Conservation (phyloP, 1,140 invertebrate species). For the Epicauta chinensis region DNA sequence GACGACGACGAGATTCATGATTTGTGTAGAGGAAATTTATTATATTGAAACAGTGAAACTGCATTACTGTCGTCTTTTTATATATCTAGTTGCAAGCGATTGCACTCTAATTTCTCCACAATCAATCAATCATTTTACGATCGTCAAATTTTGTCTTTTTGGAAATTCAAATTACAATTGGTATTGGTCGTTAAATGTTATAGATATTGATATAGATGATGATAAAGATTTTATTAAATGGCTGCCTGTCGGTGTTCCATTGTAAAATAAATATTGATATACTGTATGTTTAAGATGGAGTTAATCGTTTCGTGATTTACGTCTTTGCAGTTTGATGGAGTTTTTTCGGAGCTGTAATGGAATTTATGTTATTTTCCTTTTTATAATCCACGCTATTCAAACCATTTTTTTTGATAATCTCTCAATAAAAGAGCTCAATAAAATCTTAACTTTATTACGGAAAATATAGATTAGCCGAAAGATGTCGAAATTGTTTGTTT, state of each 20-base stretch:
- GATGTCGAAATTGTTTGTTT: too few species aligned
- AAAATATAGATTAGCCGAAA: too few species aligned
- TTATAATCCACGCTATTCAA: too few species aligned
- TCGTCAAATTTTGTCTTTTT: neutral
- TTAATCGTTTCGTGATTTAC: conserved; percentile 7
- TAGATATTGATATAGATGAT: conserved; percentile 5
- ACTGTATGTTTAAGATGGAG: conserved; percentile 2
- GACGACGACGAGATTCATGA: too few species aligned
- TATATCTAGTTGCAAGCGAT: neutral
- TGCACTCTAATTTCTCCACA: neutral
- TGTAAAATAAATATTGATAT: conserved; percentile 7
- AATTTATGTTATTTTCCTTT: too few species aligned
- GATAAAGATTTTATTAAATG: conserved; percentile 10
- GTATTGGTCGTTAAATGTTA: neutral
- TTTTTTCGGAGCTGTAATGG: too few species aligned
- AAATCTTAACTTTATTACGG: too few species aligned
- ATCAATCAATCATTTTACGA: too few species aligned
- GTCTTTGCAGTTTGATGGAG: neutral
- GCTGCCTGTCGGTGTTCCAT: conserved; percentile 1
- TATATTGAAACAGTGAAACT: too few species aligned
- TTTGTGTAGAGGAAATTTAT: too few species aligned
- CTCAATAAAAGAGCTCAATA: too few species aligned
- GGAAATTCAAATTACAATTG: conserved; percentile 2
- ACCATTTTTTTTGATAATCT: too few species aligned
- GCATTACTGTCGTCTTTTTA: conserved; percentile 5